phyloP scores from a whole-genome alignment of 2,113 vertebrate genomes.

The Hydrochoerus hydrochaeris region DNA sequence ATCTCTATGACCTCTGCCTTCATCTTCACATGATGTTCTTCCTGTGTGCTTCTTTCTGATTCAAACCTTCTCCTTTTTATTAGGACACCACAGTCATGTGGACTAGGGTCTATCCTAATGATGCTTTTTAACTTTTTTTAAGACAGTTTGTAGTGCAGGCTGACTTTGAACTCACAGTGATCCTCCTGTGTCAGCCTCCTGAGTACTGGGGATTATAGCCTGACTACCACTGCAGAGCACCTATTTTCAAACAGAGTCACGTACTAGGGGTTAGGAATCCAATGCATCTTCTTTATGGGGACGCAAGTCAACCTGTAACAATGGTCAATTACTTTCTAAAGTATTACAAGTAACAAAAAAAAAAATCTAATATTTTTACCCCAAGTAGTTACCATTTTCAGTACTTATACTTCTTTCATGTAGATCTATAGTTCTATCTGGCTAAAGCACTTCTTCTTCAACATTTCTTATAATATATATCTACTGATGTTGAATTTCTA shows the following conservation, averaged over 20 bases:
- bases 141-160: too few relatives aligned
- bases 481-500: not conserved
- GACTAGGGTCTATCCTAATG: not conserved
- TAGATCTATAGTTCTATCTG: not conserved
- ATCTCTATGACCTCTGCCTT: not conserved
- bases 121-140: too few relatives aligned
- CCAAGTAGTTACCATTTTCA: not conserved
- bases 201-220: too few relatives aligned
- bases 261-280: not conserved
- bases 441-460: not conserved
- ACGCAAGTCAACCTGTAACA: not conserved
- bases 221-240: not conserved
- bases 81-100: not conserved
- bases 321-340: not conserved
- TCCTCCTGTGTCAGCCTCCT: too few relatives aligned
- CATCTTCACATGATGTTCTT: not conserved
- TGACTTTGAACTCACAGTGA: too few relatives aligned
- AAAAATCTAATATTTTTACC: not conserved
- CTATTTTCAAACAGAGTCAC: not conserved
- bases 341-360: not conserved
- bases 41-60: not conserved
- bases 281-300: not conserved
- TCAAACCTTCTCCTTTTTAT: not conserved
- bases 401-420: not conserved
- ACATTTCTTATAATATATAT: not conserved